These are phyloP conservation scores for Drosophila mayri DNA, from an alignment of 1,140 invertebrate species.

Conservation along the genomic window DNA sequence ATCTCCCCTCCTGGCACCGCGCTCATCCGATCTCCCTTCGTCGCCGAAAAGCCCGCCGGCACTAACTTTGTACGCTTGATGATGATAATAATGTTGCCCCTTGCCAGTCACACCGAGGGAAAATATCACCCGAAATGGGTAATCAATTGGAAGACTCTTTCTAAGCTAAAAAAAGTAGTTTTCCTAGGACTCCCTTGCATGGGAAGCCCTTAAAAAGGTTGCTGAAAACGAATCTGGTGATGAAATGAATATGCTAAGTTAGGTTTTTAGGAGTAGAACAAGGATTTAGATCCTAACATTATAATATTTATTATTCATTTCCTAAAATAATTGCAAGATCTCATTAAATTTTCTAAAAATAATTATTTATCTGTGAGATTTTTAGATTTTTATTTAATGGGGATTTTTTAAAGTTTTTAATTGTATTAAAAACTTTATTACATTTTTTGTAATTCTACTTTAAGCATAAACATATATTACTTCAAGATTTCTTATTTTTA, in stretches of 20 bases:
- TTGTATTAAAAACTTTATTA: not conserved
- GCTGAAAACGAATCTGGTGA: not conserved
- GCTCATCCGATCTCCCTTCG: slow-evolving; percentile 12
- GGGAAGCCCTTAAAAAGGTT: not conserved
- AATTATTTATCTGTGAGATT: not conserved
- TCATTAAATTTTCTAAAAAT: not conserved
- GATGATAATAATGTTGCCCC: slow-evolving; percentile 81
- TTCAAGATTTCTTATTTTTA: not conserved
- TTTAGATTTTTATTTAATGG: not conserved
- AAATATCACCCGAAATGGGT: slow-evolving; percentile 11
- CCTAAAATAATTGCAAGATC: not conserved
- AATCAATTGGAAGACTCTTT: slow-evolving; percentile 2
- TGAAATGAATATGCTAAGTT: not conserved
- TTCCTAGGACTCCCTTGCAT: too few species aligned
- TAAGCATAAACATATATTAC: not conserved
- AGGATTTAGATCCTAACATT: not conserved
- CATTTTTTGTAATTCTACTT: not conserved
- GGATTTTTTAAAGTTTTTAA: not conserved
- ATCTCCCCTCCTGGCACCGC: not conserved
- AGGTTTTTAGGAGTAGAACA: too few species aligned
- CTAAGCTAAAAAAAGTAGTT: not conserved
- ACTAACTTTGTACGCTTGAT: slow-evolving; percentile 82
- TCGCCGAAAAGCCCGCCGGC: slow-evolving; percentile 70
- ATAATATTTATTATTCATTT: not conserved
- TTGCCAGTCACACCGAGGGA: slow-evolving; percentile 39